Evolutionary conservation across 2,113 vertebrate species (phyloP).

Genomic region (Ageneiosus marmoratus): DNA sequence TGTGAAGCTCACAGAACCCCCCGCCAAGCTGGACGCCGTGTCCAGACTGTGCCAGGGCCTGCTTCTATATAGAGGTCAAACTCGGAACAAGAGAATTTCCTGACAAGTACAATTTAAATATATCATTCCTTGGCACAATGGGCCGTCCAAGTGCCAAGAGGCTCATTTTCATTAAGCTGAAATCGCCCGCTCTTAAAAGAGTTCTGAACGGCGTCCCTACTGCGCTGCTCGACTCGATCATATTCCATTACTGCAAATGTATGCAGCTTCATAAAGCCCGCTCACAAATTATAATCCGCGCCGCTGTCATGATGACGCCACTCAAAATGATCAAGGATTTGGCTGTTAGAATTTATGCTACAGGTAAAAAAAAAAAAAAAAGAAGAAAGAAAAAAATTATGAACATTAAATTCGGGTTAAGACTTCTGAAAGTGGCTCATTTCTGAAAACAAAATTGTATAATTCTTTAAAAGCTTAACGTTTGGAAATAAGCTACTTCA

Average conservation of each 20-base stretch:
- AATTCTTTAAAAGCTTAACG: background rate
- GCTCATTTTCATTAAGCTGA: constrained; percentile 49
- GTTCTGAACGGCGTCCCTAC: constrained; percentile 29
- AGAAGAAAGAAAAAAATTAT: background rate
- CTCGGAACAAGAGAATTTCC: constrained; percentile 37
- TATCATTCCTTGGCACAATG: constrained; percentile 40
- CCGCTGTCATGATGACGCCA: constrained; percentile 35
- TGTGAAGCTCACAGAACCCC: background rate
- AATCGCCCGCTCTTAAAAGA: constrained; percentile 38
- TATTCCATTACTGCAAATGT: constrained; percentile 49
- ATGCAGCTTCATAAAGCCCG: constrained; percentile 40
- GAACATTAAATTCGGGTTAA: background rate
- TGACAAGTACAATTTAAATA: constrained; percentile 41
- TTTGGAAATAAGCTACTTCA: background rate
- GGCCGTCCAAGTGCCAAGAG: constrained; percentile 47
- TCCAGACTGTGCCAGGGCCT: constrained; percentile 5
- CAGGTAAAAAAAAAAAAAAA: too few species aligned
- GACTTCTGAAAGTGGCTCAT: background rate
- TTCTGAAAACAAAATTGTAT: background rate
- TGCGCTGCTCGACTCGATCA: constrained; percentile 37
- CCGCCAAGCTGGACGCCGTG: background rate
- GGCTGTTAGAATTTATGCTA: constrained; percentile 9
- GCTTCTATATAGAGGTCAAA: constrained; percentile 43
- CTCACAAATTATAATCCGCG: constrained; percentile 34
- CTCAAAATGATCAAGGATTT: constrained; percentile 17